Percentiles rank a stretch among this genome's conserved stretches.
phyloP scores from a whole-genome alignment of 1,140 invertebrate species.

The Habropoda laboriosa region DNA sequence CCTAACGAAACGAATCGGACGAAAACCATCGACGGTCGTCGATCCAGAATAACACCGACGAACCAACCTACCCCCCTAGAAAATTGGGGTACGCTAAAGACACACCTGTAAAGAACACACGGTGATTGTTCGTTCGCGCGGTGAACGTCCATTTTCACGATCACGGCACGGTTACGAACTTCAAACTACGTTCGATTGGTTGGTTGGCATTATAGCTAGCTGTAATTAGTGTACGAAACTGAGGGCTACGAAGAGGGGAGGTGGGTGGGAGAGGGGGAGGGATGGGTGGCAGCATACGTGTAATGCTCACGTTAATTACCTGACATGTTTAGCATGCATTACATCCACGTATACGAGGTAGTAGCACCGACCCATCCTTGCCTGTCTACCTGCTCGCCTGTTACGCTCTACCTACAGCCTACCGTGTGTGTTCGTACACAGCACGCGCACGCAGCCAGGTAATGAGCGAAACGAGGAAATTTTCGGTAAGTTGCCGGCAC shows the following conservation, averaged over 20 bases:
- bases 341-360: slow-evolving; percentile 50
- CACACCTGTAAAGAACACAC: neutral
- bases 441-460: slow-evolving; percentile 30
- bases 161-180: slow-evolving; percentile 23
- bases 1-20: too few species aligned
- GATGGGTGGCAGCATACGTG: slow-evolving; percentile 39
- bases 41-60: neutral
- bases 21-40: too few species aligned
- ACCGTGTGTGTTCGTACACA: neutral
- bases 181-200: slow-evolving; percentile 41
- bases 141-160: slow-evolving; percentile 18
- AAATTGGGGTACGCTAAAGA: neutral
- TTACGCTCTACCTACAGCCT: slow-evolving; percentile 34
- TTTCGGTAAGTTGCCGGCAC: slow-evolving; percentile 41
- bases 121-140: neutral
- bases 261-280: too few species aligned
- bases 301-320: slow-evolving; percentile 70
- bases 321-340: slow-evolving; percentile 72
- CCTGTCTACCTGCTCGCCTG: slow-evolving; percentile 42
- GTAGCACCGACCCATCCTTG: slow-evolving; percentile 16
- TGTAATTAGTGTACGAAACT: slow-evolving; percentile 57
- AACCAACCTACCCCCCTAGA: too few species aligned
- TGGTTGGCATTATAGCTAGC: slow-evolving; percentile 31
- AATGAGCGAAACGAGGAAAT: slow-evolving; percentile 59
- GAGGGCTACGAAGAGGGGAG: neutral